Percentiles rank a stretch among this genome's conserved stretches.
Conservation (phyloP, 2,113 vertebrate genomes). For the Petroica traversi region DNA sequence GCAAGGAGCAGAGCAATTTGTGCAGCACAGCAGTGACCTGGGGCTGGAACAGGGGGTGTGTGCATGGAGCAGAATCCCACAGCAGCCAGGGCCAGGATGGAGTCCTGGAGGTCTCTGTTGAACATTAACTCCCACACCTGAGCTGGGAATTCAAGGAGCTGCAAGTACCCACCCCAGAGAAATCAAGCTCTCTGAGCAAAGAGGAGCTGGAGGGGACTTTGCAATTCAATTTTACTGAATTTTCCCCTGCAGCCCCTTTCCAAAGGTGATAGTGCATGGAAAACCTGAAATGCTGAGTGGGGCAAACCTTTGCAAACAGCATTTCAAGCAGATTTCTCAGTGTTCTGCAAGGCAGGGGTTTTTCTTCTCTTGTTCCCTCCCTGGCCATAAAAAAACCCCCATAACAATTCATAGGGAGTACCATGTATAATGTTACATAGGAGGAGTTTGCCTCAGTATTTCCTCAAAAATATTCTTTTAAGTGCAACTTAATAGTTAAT, state of each 20-base stretch:
- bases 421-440: fast-evolving
- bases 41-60: not conserved
- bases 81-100: not conserved
- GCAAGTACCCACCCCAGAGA: not conserved
- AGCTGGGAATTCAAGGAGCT: not conserved
- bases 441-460: not conserved
- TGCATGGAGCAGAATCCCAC: fast-evolving
- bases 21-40: not conserved
- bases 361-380: not conserved
- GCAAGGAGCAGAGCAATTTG: not conserved
- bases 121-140: not conserved
- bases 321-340: not conserved
- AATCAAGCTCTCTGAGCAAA: not conserved
- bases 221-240: not conserved
- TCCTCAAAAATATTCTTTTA: not conserved
- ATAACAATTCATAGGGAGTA: not conserved
- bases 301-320: not conserved
- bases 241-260: not conserved
- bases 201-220: not conserved
- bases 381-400: not conserved
- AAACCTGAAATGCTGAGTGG: not conserved
- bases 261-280: not conserved
- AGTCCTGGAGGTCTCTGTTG: not conserved
- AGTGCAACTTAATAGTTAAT: not conserved
- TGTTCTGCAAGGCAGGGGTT: not conserved